Base-by-base conservation (phyloP, 1,140 invertebrate species). In the Octopus bimaculoides region DNA sequence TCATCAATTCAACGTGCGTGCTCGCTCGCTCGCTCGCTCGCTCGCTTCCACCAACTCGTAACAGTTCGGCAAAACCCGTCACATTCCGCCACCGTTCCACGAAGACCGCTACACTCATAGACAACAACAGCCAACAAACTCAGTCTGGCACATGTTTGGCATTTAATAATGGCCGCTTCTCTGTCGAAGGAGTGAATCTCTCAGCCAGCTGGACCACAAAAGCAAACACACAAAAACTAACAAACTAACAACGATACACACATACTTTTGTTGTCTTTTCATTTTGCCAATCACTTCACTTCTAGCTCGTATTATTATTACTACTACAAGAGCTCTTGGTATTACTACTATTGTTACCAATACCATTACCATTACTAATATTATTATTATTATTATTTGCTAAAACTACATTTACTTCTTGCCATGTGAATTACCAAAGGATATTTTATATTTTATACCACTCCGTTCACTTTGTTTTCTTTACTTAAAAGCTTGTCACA, bases 91-190 rank as follows among this genome's bases (percentile, higher is more conserved):
- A 26, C 14, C 26, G 78, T 54, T 41, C 20, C 26, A 61, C 81
- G 88, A 88, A 79, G 14, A 84, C 77, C 85, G 86, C 77, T 77
- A 85, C 80, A 88, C 88, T 55, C 83, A 85, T 20, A 80, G 77
- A 82, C 80, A 84, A 74, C 80, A 85, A 77, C 80, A 85, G 75
- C 26, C 26, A 41, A 41, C 26, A 41, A 41, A 71, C 66, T 20
- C 66, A 82, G 53, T 61, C 81, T 26, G 77, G 78, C 52, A 14
- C 81, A 78, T 78, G 56, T 73, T 80, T 81, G 73, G 77, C 76
- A 61, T 9, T 76, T 56, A 61, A 75, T 73, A 53, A 76, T 54
- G 69, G 20, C 76, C 52, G 41, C 52, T 41, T 20, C 52, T 71
- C 53, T 8, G 53, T n/a, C 14, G 53, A 71, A 55, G 55, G 20